Evolutionary conservation across 2,888 invertebrate species (phyloP), one percentile per base, ranked within the genome.

Genomic region (Linnaemya vulpina): DNA sequence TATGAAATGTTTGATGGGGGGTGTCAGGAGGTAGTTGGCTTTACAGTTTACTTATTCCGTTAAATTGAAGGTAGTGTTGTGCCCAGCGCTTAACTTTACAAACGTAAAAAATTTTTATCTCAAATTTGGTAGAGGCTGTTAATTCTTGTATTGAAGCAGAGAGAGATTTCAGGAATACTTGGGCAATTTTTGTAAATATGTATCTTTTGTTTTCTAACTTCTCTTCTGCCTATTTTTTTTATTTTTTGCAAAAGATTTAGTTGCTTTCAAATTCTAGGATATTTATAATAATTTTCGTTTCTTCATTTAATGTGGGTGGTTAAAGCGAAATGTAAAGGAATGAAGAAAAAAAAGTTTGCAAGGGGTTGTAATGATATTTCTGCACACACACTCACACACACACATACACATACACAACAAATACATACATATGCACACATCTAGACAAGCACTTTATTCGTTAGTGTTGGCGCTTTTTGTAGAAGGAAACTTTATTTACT

Each of bases 101-200:
- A 78, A 63, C 53, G 51, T 70, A 22, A n/a, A n/a, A n/a, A 30
- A 65, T 49, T 43, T 71, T 71, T 68, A 62, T 3, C 25, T 30
- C 17, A 20, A 51, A 74, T 10, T 58, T 17, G 2, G 62, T 62
- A 51, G 62, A 43, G 10, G 22, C 51, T 40, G 40, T 63, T 10
- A 58, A 76, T 80, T 63, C 77, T 80, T 81, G 74, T 80, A 76
- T 74, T 40, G 55, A 76, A 35, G 70, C 67, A 76, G 68, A 77
- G 76, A 77, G 73, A 84, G 67, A 81, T 81, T 84, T 77, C 15
- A 81, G 53, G 68, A 84, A 73, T 84, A 30, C 81, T 84, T 81
- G 63, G 71, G 68, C 22, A 84, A 84, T 38, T 80, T 80, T 80
- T 80, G 67, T 53, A 62, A 51, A 74, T 35, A 76, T 65, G n/a